Base-by-base conservation (phyloP, 1,140 invertebrate genomes). In the Copidosoma floridanum region DNA sequence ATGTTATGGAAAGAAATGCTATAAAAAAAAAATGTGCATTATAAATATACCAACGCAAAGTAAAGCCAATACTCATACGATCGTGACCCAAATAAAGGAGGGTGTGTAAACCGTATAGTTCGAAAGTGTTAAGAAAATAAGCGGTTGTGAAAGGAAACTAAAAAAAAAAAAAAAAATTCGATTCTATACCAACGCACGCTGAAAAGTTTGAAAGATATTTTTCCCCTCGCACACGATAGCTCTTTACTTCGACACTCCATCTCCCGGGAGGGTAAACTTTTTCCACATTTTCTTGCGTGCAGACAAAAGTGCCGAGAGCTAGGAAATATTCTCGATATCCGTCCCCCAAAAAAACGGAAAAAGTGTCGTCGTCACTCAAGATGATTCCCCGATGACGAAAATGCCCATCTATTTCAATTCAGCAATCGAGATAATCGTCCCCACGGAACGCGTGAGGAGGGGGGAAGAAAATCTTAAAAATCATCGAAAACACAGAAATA, bases 141-240 rank as follows among this genome's bases (percentile, higher is more conserved):
- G 20, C 2, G 1, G 16, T 8, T 26, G 46, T 12, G 20, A 1
- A 8, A 48, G 46, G n/a, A n/a, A n/a, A n/a, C n/a, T n/a, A n/a
- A n/a, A n/a, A n/a, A n/a, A n/a, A 24, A 38, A 57, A 38, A 57
- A 38, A 21, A 57, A 48, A 57, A 57, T 48, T 48, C 44, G 29
- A 57, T 57, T 57, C 48, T 57, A n/a, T n/a, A n/a, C n/a, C 41
- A n/a, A 11, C 8, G 14, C 11, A 26, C 16, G 55, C 29, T 48
- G 44, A 57, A 57, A 48, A 48, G 14, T 57, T 47, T 32, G 44
- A 57, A 48, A 57, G 32, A 18, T 35, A 26, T 43, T 10, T 27
- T 46, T 26, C 26, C 20, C n/a, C n/a, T n/a, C n/a, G n/a, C n/a
- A n/a, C 14, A 48, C 10, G n/a, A 27, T 14, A 48, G 7, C 40